These are phyloP conservation scores for Clanis bilineata DNA, from an alignment of 2,888 invertebrate species.

Conservation along the genomic window DNA sequence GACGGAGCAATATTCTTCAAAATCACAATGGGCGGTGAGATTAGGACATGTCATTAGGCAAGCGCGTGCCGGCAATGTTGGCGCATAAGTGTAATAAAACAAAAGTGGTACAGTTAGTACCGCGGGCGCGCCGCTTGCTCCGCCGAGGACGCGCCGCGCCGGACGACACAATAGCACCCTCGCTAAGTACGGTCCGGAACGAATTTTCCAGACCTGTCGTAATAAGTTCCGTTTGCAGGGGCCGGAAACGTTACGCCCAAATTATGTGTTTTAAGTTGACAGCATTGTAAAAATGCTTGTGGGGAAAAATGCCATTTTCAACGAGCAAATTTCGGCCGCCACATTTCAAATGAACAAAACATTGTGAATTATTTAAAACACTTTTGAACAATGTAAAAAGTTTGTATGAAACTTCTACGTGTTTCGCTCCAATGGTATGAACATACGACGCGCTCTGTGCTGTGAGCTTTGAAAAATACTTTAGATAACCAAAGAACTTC, in stretches of 20 bases:
- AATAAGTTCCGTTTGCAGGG: conserved; percentile 66
- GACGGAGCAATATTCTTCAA: conserved; percentile 29
- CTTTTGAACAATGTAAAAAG: not conserved
- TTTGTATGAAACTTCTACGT: not conserved
- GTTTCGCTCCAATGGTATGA: not conserved
- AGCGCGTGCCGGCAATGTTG: conserved; percentile 65
- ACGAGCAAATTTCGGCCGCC: not conserved
- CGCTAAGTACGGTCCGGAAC: conserved; percentile 71
- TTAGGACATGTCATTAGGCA: conserved; percentile 59
- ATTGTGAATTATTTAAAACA: not conserved
- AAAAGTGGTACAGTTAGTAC: conserved; percentile 66
- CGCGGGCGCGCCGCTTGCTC: not conserved
- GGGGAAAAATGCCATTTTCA: conserved; percentile 22
- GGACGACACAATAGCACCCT: conserved; percentile 62
- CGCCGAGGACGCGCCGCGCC: conserved; percentile 38
- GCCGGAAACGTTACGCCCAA: conserved; percentile 64
- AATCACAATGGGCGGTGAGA: conserved; percentile 41
- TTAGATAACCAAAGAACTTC: not conserved
- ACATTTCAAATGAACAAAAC: conserved; percentile 1
- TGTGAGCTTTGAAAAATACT: not conserved
- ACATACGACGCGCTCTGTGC: no score
- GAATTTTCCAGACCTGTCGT: conserved; percentile 67
- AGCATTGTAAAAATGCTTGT: conserved; percentile 44
- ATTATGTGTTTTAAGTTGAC: conserved; percentile 58
- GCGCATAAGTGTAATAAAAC: conserved; percentile 69